Percentiles rank a stretch among this genome's conserved stretches.
Conservation (phyloP, 2,113 vertebrate genomes). For the Chinchilla lanigera region DNA sequence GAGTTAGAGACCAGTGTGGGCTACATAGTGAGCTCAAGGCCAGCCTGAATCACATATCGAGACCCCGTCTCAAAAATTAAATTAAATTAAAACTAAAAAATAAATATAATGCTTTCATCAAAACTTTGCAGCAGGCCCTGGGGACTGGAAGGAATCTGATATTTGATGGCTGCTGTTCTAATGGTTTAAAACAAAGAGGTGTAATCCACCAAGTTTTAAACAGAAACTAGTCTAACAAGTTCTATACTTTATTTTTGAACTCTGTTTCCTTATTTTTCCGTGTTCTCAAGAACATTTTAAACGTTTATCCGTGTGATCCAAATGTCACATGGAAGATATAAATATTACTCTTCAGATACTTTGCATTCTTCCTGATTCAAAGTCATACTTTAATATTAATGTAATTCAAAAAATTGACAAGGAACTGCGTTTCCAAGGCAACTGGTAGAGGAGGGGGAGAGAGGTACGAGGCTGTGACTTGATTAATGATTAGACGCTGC, state of each 20-base stretch:
- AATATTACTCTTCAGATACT: constrained; percentile 72
- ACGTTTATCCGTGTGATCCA: constrained; percentile 62
- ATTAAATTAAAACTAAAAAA: neutral
- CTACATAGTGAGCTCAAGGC: too few species aligned
- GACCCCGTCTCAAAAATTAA: too few species aligned
- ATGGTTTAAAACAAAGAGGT: constrained; percentile 83
- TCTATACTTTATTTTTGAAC: constrained; percentile 83
- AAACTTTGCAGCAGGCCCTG: constrained; percentile 60
- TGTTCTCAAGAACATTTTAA: constrained; percentile 81
- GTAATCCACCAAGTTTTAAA: constrained; percentile 82
- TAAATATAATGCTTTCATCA: constrained; percentile 70
- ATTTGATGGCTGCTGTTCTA: constrained; percentile 74
- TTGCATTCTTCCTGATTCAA: constrained; percentile 70
- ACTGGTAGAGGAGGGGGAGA: constrained; percentile 47
- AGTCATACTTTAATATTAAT: constrained; percentile 79
- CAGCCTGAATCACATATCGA: too few species aligned
- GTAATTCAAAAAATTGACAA: constrained; percentile 78
- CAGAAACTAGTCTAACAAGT: constrained; percentile 82
- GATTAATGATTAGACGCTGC: constrained; percentile 68
- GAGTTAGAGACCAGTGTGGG: too few species aligned
- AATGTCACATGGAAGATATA: constrained; percentile 76
- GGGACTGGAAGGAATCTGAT: constrained; percentile 81
- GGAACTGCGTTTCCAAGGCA: constrained; percentile 75
- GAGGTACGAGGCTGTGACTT: constrained; percentile 54
- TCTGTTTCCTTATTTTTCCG: constrained; percentile 83